Percentiles rank a stretch among this genome's conserved stretches.
Evolutionary conservation across 2,113 vertebrate species (phyloP).

Genomic region (Narcine bancroftii): DNA sequence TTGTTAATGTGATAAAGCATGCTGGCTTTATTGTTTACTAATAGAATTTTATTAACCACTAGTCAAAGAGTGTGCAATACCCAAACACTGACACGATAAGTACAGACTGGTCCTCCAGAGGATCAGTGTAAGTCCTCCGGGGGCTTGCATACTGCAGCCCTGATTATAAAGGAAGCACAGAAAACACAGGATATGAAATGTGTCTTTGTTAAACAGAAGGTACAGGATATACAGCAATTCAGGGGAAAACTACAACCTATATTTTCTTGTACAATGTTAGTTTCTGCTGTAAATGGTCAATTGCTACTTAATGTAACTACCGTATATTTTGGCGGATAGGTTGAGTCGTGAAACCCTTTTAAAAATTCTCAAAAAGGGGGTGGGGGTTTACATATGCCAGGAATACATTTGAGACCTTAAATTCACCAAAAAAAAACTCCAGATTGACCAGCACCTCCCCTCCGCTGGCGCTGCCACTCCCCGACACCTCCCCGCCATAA

Average conservation of each 20-base stretch:
- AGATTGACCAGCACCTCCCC: too few species aligned
- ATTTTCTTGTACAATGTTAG: background rate
- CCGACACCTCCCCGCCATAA: too few species aligned
- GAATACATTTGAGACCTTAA: too few species aligned
- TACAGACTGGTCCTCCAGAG: background rate
- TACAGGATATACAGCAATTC: background rate
- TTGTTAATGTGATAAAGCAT: constrained; percentile 11
- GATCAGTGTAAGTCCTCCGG: background rate
- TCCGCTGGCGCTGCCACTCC: too few species aligned
- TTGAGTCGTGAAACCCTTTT: too few species aligned
- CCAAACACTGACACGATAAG: background rate
- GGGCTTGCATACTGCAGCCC: background rate
- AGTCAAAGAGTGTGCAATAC: background rate
- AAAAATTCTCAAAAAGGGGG: too few species aligned
- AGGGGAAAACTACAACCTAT: background rate
- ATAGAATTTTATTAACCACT: background rate
- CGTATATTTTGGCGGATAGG: too few species aligned
- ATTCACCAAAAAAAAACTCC: too few species aligned
- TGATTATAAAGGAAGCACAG: background rate
- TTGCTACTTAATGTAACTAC: background rate
- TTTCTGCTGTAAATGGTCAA: background rate
- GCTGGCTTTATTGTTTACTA: constrained; percentile 27
- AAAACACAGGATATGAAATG: background rate
- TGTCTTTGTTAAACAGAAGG: background rate
- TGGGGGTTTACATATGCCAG: too few species aligned